Percentiles rank a stretch among this genome's conserved stretches.
Evolutionary conservation across 2,797 vertebrate genomes (phyloP).

Genomic region (Menidia menidia): DNA sequence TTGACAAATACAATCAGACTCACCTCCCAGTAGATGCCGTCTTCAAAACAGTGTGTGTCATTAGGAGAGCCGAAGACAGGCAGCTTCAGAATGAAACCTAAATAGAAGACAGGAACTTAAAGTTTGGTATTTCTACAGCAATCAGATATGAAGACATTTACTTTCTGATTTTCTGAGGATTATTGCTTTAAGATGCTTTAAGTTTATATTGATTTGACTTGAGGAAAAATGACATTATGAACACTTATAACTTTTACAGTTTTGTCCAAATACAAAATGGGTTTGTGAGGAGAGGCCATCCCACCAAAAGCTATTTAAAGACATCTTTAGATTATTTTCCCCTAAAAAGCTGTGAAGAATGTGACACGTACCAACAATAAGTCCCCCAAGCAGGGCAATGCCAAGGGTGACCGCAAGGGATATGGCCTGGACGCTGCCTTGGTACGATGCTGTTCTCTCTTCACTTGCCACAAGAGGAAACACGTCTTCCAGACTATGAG

Average conservation of each 20-base stretch:
- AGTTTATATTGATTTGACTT: too few relatives aligned
- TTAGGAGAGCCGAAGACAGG: slow-evolving; percentile 78
- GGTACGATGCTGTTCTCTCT: slow-evolving; percentile 1
- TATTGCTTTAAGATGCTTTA: too few relatives aligned
- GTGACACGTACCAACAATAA: slow-evolving; percentile 84
- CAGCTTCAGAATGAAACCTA: slow-evolving; percentile 87
- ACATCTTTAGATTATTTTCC: too few relatives aligned
- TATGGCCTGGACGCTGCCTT: slow-evolving; percentile 82
- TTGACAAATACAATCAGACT: slow-evolving; percentile 8
- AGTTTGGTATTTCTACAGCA: background rate
- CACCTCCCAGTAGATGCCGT: slow-evolving; percentile 89
- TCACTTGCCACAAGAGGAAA: slow-evolving; percentile 77
- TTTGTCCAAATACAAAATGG: too few relatives aligned
- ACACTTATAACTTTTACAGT: too few relatives aligned
- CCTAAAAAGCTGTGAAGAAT: background rate
- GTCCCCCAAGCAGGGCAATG: slow-evolving; percentile 84
- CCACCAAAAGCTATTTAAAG: too few relatives aligned
- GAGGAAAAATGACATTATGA: too few relatives aligned
- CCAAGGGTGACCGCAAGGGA: slow-evolving; percentile 86
- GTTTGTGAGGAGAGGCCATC: too few relatives aligned
- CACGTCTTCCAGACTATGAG: slow-evolving; percentile 81
- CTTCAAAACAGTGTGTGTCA: slow-evolving; percentile 81
- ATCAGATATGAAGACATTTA: background rate
- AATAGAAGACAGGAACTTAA: background rate
- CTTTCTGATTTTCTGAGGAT: too few relatives aligned